Conservation (phyloP, 2,113 vertebrate species). For the Mustelus asterias region DNA sequence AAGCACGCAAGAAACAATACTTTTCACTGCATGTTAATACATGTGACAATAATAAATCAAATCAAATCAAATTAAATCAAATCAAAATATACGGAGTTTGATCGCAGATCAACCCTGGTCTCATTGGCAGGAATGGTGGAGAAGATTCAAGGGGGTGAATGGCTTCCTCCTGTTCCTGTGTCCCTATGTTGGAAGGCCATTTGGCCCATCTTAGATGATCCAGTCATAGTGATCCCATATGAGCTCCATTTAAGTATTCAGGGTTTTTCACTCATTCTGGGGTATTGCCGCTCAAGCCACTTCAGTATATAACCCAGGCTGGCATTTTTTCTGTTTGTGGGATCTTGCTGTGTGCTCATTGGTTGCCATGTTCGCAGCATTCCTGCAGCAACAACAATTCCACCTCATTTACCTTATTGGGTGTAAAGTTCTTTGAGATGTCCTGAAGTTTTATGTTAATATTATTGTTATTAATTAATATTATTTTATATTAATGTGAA, state of each 20-base stretch:
- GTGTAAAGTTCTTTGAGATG: background rate
- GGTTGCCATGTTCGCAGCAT: background rate
- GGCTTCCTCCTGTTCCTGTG: no score
- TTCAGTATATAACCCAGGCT: background rate
- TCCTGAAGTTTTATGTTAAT: background rate
- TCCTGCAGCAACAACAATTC: background rate
- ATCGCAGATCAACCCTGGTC: no score
- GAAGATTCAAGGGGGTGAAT: no score
- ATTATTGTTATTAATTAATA: no score
- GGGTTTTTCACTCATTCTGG: background rate
- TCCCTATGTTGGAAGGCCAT: background rate
- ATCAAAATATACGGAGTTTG: no score
- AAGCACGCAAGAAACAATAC: no score
- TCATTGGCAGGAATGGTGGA: no score
- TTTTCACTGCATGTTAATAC: no score
- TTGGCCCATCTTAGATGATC: background rate
- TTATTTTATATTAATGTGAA: background rate
- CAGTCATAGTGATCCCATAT: background rate
- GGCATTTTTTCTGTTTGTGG: background rate
- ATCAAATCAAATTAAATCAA: no score
- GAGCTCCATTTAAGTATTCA: background rate
- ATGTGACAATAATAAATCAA: no score
- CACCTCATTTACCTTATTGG: background rate
- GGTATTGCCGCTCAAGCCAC: background rate
- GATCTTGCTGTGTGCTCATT: background rate